Evolutionary conservation across 1,140 invertebrate species (phyloP), one percentile per base, ranked within the genome.

Genomic region (Leucophenga varia): DNA sequence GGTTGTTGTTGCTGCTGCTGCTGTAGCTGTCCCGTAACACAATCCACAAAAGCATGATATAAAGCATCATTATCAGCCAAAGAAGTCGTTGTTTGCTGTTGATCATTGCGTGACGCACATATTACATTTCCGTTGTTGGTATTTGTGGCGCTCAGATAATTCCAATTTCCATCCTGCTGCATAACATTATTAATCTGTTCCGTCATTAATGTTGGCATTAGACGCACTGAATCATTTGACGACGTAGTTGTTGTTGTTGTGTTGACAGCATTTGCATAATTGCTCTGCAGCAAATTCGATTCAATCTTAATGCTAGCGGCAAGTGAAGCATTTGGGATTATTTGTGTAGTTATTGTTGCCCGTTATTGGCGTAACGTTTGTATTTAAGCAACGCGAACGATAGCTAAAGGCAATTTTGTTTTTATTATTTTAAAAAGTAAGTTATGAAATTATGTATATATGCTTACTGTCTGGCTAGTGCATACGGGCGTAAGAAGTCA

Each of bases 401-500:
- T 73, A 73, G 39, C 70, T 68, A 28, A 7, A 43, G 35, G 1
- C 20, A 44, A 30, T 14, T 5, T 37, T 5, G n/a, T n/a, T n/a
- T n/a, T n/a, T 19, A 21, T 28, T 9, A 44, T 19, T 18, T 32
- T 20, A 10, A 31, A 2, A 3, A 13, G 13, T 28, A 42, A 21
- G n/a, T 18, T 17, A 30, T 10, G 5, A 8, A 3, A 42, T 28
- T 4, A 30, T n/a, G 2, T 5, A 2, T 2, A n/a, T n/a, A n/a
- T 10, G 55, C 54, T 55, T 49, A 73, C 70, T 73, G 64, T 19
- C 70, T 60, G 25, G 70, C 54, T 34, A 73, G 51, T 21, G 70
- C 70, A 50, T 47, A 73, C 4, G 70, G 70, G 18, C 65, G 63
- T 35, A 73, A 38, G 46, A 73, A 73, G 19, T 73, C 70, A 32